Base-by-base conservation (phyloP, 1,140 invertebrate genomes). In the Saccostrea glomerata region DNA sequence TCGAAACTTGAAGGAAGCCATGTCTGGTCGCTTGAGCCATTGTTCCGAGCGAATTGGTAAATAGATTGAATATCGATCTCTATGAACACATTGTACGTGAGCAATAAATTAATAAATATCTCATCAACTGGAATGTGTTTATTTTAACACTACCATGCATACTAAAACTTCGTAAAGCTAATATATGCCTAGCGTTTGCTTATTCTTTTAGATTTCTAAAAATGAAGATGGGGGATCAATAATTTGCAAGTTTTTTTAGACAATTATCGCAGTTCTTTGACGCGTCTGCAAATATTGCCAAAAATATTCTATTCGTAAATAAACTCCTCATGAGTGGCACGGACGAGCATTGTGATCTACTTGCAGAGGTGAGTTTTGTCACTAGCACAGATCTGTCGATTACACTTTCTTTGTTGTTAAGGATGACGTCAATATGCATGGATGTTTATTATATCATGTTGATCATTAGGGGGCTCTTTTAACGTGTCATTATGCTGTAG, bases 31-130 rank as follows among this genome's bases (percentile, higher is more conserved):
- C 70, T 25, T 25, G 70, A 77, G 70, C 11, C 70, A 5, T 25
- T 77, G 70, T 77, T 77, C 15, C 70, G 70, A 77, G 70, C 70
- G 70, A 77, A 77, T 77, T 47, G 25, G 70, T 30, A 30, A 30
- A 77, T 77, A 77, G 70, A 77, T 77, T 77, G 30, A 77, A 77
- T 77, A 77, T 77, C 30, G 70, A 77, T 77, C 70, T 77, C 30
- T 36, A 15, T 36, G 6, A 77, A 77, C 25, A 30, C 30, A 17
- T 17, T 36, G 7, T 30, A 36, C 30, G 47, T 47, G 70, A 30
- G 70, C 70, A 77, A 36, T 23, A 23, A 30, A 36, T 77, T 77
- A 2, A n/a, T 63, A 63, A 63, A 63, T 63, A 63, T 63, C 15
- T 63, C 58, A 5, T 63, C 15, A 17, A 63, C n/a, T 63, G 23